Percentiles rank a stretch among this genome's conserved stretches.
Conservation (phyloP, 2,888 invertebrate genomes). For the Drosophila melanosoma region DNA sequence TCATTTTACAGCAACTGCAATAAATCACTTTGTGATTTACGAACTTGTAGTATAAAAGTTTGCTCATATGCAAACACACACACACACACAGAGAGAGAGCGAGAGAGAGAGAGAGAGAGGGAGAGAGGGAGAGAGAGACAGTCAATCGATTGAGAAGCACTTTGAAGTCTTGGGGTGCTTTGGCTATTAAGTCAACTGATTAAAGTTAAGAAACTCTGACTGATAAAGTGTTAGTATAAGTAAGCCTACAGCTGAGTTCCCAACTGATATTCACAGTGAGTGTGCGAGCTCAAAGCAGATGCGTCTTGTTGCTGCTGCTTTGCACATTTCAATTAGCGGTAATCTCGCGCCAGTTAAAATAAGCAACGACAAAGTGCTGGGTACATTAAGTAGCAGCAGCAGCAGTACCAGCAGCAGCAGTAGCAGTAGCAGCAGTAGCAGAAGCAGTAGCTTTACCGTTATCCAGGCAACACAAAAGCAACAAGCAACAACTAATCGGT, state of each 20-base stretch:
- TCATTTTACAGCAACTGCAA: background rate
- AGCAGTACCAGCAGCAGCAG: background rate
- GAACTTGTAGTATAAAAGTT: background rate
- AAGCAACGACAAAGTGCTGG: conserved; percentile 30
- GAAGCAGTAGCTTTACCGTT: conserved; percentile 24
- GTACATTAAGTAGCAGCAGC: conserved; percentile 17
- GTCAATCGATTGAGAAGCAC: conserved; percentile 23
- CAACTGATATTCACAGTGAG: conserved; percentile 35
- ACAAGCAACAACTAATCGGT: conserved; percentile 13
- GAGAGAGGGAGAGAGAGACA: background rate
- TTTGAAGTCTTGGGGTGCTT: conserved; percentile 41
- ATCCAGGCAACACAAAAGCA: conserved; percentile 38
- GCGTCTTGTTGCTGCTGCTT: conserved; percentile 42
- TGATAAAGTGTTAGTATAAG: conserved; percentile 21
- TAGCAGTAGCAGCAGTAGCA: background rate
- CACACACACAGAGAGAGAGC: background rate
- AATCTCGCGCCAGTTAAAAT: conserved; percentile 51
- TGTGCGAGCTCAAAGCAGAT: conserved; percentile 45
- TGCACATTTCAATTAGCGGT: conserved; percentile 49
- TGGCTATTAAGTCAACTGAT: conserved; percentile 54
- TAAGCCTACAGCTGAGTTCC: conserved; percentile 49
- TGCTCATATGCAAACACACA: background rate
- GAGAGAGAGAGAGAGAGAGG: background rate
- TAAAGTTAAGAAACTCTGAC: conserved; percentile 39
- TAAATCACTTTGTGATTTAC: conserved; percentile 13